phyloP scores from a whole-genome alignment of 2,888 invertebrate species.

The Iphiclides podalirius region DNA sequence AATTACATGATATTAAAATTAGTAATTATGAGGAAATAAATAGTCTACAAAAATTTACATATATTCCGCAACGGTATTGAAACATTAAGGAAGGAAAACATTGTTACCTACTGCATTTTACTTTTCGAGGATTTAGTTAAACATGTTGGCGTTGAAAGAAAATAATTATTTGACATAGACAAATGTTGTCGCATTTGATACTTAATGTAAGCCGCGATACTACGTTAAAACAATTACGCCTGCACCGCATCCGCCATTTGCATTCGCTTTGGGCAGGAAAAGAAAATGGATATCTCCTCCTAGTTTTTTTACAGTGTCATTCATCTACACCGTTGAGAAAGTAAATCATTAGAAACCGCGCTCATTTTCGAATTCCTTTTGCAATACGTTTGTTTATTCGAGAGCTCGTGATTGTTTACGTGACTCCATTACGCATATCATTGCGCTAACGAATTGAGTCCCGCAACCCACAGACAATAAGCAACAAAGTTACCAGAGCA shows the following conservation, averaged over 20 bases:
- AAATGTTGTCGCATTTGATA: no score
- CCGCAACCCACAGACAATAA: constrained; percentile 18
- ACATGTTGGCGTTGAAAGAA: no score
- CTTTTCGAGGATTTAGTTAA: no score
- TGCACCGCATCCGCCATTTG: constrained; percentile 45
- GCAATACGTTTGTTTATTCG: constrained; percentile 21
- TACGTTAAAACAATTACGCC: constrained; percentile 33
- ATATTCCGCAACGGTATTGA: no score
- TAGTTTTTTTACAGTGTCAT: constrained; percentile 46
- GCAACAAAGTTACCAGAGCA: constrained; percentile 10
- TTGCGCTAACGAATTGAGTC: constrained; percentile 2
- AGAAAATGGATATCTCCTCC: constrained; percentile 53
- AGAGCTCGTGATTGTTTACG: constrained; percentile 24
- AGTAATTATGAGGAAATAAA: no score
- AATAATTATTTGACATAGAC: no score
- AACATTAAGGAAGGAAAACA: no score
- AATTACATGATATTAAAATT: no score
- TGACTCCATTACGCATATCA: constrained; percentile 21
- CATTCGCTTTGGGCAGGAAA: constrained; percentile 59
- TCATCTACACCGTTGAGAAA: constrained; percentile 47
- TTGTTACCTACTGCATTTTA: no score
- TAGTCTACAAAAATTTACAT: no score
- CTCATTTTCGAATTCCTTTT: constrained; percentile 38
- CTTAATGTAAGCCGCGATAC: no score
- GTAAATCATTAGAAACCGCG: constrained; percentile 58